Conservation (phyloP, 1,140 invertebrate species). For the Polypedilum pembai region DNA sequence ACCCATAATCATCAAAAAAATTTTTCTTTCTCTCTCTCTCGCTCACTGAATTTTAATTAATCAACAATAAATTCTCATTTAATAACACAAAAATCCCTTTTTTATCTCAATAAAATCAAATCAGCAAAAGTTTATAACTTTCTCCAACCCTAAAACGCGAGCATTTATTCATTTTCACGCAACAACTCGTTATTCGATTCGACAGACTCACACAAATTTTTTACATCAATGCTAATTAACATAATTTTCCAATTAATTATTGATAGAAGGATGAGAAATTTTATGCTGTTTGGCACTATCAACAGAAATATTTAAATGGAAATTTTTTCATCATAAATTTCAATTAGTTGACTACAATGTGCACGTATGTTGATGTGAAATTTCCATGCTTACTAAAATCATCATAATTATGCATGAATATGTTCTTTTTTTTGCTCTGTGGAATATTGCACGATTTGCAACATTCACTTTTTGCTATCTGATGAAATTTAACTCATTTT, state of each 20-base stretch:
- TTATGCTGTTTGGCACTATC: background rate
- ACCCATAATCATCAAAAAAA: background rate
- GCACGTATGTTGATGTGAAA: background rate
- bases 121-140: background rate
- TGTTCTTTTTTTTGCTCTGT: background rate
- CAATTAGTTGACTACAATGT: background rate
- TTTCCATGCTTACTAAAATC: background rate
- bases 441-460: background rate
- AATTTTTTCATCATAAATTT: constrained; percentile 12
- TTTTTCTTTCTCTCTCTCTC: background rate
- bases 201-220: background rate
- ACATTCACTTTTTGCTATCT: too few species aligned
- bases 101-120: constrained; percentile 13
- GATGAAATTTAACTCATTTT: too few species aligned
- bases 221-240: constrained; percentile 16
- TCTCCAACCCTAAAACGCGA: background rate
- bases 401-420: constrained; percentile 14
- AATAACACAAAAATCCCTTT: background rate
- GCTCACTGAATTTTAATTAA: constrained; percentile 4
- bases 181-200: background rate
- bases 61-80: constrained; percentile 7
- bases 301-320: background rate
- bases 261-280: constrained; percentile 21
- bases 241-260: constrained; percentile 28
- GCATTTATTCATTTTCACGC: background rate